phyloP scores from a whole-genome alignment of 2,113 vertebrate species.

The Marmota flaviventris region DNA sequence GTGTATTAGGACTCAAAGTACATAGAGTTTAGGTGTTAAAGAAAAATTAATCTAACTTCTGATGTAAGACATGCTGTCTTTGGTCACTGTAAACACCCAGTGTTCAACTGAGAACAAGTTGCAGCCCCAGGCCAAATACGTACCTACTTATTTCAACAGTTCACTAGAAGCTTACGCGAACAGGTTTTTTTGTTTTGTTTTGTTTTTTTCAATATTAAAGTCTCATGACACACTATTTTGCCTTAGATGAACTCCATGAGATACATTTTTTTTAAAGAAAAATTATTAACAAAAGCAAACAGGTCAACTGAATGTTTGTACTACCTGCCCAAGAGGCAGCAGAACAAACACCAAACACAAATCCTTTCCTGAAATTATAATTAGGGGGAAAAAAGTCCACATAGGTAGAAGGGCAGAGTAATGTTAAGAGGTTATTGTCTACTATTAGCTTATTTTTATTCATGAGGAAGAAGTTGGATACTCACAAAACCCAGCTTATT shows the following conservation, averaged over 20 bases:
- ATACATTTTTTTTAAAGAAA: background rate
- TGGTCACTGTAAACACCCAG: constrained; percentile 3
- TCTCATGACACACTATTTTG: constrained; percentile 10
- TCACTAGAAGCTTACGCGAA: background rate
- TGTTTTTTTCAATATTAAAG: background rate
- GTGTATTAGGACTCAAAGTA: background rate
- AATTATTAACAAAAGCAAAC: background rate
- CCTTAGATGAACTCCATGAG: background rate
- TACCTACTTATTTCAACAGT: background rate
- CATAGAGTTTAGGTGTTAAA: constrained; percentile 33
- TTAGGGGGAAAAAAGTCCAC: background rate
- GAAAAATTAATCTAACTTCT: constrained; percentile 63
- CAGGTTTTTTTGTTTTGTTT: background rate
- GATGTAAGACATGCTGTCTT: constrained; percentile 31
- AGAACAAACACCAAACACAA: constrained; percentile 34
- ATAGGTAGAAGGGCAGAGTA: background rate
- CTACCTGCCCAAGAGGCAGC: background rate
- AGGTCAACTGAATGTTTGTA: background rate
- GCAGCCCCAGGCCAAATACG: background rate
- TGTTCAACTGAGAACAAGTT: background rate
- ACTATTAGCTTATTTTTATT: background rate
- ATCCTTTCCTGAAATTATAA: constrained; percentile 1
- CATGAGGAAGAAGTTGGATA: background rate
- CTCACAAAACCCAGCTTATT: background rate
- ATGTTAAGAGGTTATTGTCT: background rate